A percentile compares a stretch with the other conserved stretches of the same genome.
These are phyloP conservation scores for Pitangus sulphuratus DNA, from an alignment of 2,797 vertebrate species.

Conservation along the genomic window DNA sequence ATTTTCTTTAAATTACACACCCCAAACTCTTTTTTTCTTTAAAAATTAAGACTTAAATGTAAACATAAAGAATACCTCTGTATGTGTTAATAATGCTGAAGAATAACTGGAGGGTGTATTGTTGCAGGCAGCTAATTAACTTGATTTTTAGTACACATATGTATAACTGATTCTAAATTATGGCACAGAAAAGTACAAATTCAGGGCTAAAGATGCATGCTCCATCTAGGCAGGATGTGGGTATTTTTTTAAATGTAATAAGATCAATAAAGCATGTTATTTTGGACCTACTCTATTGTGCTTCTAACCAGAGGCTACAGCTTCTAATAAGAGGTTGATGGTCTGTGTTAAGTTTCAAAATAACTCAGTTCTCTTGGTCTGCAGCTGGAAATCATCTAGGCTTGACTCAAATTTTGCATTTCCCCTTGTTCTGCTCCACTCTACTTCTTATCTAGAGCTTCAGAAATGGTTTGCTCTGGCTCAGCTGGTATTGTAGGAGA, in stretches of 20 bases:
- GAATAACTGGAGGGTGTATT: not conserved
- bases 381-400: not conserved
- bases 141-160: not conserved
- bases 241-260: not conserved
- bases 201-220: not conserved
- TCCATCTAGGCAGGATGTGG: not conserved
- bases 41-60: not conserved
- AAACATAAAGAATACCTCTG: not conserved
- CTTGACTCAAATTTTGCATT: not conserved
- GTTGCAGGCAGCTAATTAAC: not conserved
- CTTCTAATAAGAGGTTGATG: not conserved
- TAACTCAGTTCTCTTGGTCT: not conserved
- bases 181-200: not conserved
- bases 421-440: not conserved
- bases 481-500: not conserved
- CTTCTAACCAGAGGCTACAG: not conserved
- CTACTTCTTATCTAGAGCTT: not conserved
- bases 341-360: not conserved
- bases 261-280: not conserved
- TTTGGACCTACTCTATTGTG: not conserved
- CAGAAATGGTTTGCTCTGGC: not conserved
- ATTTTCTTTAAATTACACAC: not conserved
- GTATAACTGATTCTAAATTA: not conserved
- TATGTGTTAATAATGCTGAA: not conserved
- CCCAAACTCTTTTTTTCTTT: not conserved